Percentiles rank a stretch among this genome's conserved stretches.
Evolutionary conservation across 2,888 invertebrate genomes (phyloP).

Genomic region (Oegoconia quadripuncta): DNA sequence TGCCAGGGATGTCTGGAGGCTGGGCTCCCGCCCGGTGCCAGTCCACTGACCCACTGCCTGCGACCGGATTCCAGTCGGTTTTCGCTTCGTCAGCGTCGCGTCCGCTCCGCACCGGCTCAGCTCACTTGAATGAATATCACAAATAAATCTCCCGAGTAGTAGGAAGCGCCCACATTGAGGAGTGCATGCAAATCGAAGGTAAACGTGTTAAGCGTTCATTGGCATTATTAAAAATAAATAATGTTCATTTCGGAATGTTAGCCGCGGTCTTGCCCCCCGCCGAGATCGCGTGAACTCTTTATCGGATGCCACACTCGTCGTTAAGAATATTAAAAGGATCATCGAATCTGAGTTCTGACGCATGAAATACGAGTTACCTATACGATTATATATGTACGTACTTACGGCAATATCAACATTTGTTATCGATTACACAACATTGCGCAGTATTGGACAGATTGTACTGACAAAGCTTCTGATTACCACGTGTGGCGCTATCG

Average conservation of each 20-base stretch:
- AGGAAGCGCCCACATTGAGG: constrained; percentile 41
- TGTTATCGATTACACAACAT: constrained; percentile 30
- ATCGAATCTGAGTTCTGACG: constrained; percentile 14
- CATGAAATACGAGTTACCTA: constrained; percentile 15
- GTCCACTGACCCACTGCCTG: constrained; percentile 66
- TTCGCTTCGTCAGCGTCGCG: constrained; percentile 62
- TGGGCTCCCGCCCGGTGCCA: constrained; percentile 31
- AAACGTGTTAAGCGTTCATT: constrained; percentile 66
- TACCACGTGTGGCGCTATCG: constrained; percentile 62
- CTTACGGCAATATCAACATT: too few relatives aligned
- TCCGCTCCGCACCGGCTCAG: constrained; percentile 29
- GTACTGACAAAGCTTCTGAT: constrained; percentile 39
- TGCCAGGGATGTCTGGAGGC: constrained; percentile 44
- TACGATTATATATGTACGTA: too few relatives aligned
- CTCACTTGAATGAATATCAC: constrained; percentile 46
- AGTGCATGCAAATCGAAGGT: constrained; percentile 57
- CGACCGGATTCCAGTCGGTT: constrained; percentile 46
- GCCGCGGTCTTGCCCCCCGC: constrained; percentile 64
- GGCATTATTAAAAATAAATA: constrained; percentile 73
- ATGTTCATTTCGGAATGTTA: constrained; percentile 63
- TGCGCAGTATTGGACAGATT: constrained; percentile 45
- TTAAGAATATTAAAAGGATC: constrained; percentile 26
- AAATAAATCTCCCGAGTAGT: constrained; percentile 35
- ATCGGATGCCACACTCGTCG: constrained; percentile 48
- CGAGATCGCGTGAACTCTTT: constrained; percentile 67